Conservation (phyloP, 1,140 invertebrate genomes). For the Phymorhynchus buccinoides region DNA sequence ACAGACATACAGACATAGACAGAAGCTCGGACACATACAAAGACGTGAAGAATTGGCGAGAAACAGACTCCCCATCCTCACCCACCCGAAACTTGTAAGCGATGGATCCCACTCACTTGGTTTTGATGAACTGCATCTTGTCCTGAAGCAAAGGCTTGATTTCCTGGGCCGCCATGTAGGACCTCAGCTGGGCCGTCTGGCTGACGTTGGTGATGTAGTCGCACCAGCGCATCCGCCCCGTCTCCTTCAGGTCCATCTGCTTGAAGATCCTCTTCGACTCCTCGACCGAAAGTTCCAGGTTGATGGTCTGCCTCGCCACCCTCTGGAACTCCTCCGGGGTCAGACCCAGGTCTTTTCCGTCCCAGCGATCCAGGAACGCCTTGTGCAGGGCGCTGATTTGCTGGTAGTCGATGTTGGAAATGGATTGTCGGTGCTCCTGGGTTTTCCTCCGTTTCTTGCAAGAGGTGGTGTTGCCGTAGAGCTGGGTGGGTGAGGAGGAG, state of each 20-base stretch:
- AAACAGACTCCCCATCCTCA: background rate
- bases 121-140: background rate
- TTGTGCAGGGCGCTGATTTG: background rate
- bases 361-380: background rate
- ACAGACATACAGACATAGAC: background rate
- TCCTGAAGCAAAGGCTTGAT: background rate
- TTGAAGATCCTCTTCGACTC: slow-evolving; percentile 63
- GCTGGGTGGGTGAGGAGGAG: too few relatives aligned
- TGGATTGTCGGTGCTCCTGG: too few relatives aligned
- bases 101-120: background rate
- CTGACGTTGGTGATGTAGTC: slow-evolving; percentile 22
- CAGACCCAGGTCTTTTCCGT: slow-evolving; percentile 44
- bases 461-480: too few relatives aligned
- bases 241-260: slow-evolving; percentile 59
- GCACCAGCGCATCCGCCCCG: background rate
- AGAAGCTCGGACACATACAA: background rate
- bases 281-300: slow-evolving; percentile 50
- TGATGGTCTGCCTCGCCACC: slow-evolving; percentile 60
- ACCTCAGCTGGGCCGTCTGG: background rate
- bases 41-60: background rate
- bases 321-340: slow-evolving; percentile 61
- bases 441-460: too few relatives aligned
- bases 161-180: background rate
- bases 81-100: too few relatives aligned
- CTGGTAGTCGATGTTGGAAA: background rate